These are phyloP conservation scores for Lycopodina hypogea DNA, from an alignment of 37 sponge, comb jelly and placozoan genomes.

Conservation along the genomic window DNA sequence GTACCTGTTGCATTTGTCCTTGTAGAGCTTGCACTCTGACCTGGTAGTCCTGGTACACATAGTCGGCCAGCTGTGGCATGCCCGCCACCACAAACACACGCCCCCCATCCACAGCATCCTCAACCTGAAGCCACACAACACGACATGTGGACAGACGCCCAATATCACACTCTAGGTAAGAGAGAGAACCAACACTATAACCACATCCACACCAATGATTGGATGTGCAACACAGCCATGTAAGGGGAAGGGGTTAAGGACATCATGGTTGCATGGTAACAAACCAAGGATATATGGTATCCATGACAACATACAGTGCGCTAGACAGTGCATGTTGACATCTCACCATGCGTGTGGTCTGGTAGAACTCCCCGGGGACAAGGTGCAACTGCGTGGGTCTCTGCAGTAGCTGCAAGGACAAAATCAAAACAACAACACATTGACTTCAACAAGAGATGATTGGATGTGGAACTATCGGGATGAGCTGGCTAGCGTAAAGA, in stretches of 20 bases:
- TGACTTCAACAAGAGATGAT: too few species aligned
- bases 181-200: neutral
- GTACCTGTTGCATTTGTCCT: neutral
- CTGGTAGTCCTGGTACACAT: conserved; percentile 74
- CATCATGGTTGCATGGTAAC: too few species aligned
- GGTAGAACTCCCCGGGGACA: conserved; percentile 82
- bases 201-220: too few species aligned
- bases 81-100: conserved; percentile 52
- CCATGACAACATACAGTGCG: too few species aligned
- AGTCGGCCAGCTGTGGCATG: conserved; percentile 79
- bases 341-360: conserved; percentile 68
- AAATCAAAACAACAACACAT: neutral
- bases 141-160: neutral
- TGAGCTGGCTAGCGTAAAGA: too few species aligned
- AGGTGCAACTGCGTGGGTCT: conserved; percentile 79
- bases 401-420: conserved; percentile 57
- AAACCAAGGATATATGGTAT: too few species aligned
- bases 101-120: conserved; percentile 1
- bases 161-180: neutral
- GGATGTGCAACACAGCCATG: too few species aligned
- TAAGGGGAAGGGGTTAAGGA: too few species aligned
- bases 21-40: conserved; percentile 46
- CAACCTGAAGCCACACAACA: conserved; percentile 16
- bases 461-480: too few species aligned
- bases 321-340: too few species aligned